Evolutionary conservation across 1,140 invertebrate species (phyloP).

Genomic region (Heliconius hewitsoni): DNA sequence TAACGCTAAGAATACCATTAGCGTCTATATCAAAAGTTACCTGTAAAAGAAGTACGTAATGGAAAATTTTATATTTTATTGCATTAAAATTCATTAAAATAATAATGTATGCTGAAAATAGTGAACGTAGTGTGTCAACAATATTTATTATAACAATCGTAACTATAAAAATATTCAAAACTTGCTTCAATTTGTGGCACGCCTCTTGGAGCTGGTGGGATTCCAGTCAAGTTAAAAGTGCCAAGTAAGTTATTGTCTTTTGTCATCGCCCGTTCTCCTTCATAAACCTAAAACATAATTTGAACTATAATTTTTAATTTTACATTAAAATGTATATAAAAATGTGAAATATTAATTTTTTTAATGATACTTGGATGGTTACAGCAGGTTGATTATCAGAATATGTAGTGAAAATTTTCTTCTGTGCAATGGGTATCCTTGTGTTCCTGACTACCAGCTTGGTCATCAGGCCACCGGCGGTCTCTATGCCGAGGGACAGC

Average conservation of each 20-base stretch:
- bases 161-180: slow-evolving; percentile 8
- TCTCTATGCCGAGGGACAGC: slow-evolving; percentile 87
- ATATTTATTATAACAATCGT: neutral
- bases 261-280: slow-evolving; percentile 69
- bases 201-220: slow-evolving; percentile 86
- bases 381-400: slow-evolving; percentile 88
- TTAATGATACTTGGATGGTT: slow-evolving; percentile 84
- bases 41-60: slow-evolving; percentile 61
- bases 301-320: neutral
- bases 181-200: slow-evolving; percentile 84
- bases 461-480: slow-evolving; percentile 86
- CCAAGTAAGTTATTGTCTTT: slow-evolving; percentile 91
- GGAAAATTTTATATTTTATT: no score
- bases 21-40: slow-evolving; percentile 91
- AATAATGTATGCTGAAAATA: no score
- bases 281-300: slow-evolving; percentile 83
- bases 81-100: no score
- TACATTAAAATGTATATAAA: neutral
- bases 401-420: slow-evolving; percentile 85
- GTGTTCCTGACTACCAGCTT: slow-evolving; percentile 86
- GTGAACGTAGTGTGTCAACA: neutral
- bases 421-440: slow-evolving; percentile 86
- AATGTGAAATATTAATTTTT: neutral
- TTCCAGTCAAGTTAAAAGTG: slow-evolving; percentile 88
- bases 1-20: slow-evolving; percentile 91